These are phyloP conservation scores for Bolborhynchus lineola DNA, from an alignment of 2,113 vertebrate species.

Conservation along the genomic window DNA sequence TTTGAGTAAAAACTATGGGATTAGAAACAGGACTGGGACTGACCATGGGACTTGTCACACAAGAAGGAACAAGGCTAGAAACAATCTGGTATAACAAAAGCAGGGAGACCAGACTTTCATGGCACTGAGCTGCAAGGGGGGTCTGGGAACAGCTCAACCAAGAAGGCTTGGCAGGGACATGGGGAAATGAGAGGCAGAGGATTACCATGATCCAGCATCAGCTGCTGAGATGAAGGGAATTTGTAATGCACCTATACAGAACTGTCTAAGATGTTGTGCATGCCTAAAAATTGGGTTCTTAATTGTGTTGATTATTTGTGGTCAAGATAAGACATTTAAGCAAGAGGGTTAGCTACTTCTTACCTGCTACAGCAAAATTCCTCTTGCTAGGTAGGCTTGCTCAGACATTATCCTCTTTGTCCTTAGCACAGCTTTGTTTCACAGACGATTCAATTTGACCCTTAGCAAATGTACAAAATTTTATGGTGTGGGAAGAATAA, in stretches of 20 bases:
- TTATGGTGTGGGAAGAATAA: background rate
- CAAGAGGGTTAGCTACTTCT: background rate
- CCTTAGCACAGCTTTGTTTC: background rate
- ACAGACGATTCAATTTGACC: background rate
- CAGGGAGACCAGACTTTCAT: background rate
- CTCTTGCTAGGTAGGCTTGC: background rate
- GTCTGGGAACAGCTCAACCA: background rate
- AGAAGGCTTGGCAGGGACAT: background rate
- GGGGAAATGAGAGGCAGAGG: background rate
- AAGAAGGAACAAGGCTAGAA: background rate
- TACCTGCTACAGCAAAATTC: background rate
- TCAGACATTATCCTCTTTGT: background rate
- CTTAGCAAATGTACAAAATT: background rate
- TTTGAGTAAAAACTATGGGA: background rate
- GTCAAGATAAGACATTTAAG: background rate
- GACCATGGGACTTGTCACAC: background rate
- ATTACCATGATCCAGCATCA: background rate
- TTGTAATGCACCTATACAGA: background rate
- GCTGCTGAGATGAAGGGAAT: background rate
- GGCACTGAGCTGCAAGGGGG: background rate
- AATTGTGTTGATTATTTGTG: background rate
- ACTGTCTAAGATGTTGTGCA: background rate
- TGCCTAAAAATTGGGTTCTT: background rate
- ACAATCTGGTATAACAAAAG: background rate
- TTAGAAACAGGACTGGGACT: background rate